Conservation (phyloP, 2,113 vertebrate species). For the Eulemur macaco region DNA sequence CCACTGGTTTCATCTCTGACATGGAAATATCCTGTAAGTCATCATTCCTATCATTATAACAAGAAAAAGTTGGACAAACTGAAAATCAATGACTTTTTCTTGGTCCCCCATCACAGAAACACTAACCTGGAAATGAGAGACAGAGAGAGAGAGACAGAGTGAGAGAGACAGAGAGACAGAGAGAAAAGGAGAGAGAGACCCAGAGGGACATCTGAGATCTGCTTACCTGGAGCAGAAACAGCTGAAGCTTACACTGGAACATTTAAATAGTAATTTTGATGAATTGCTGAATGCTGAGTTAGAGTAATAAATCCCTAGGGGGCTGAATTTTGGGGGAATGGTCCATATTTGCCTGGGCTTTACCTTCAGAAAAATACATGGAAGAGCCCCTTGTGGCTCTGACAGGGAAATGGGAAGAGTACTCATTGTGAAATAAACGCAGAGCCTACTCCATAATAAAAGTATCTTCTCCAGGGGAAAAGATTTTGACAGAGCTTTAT, state of each 20-base stretch:
- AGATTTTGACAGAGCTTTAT: background rate
- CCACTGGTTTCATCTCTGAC: background rate
- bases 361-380: background rate
- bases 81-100: background rate
- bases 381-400: background rate
- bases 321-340: accelerated
- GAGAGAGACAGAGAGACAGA: background rate
- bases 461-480: background rate
- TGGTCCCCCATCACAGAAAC: background rate
- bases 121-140: background rate
- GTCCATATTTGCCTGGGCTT: background rate
- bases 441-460: background rate
- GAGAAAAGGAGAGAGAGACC: background rate
- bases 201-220: background rate
- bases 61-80: background rate
- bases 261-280: background rate
- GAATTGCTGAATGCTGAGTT: background rate
- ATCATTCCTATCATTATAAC: background rate
- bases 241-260: background rate
- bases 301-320: background rate
- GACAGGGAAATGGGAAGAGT: background rate
- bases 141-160: background rate
- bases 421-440: background rate
- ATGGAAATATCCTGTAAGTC: background rate
- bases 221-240: background rate